Evolutionary conservation across 1,140 invertebrate species (phyloP).

Genomic region (Zaprionus tsacasi): DNA sequence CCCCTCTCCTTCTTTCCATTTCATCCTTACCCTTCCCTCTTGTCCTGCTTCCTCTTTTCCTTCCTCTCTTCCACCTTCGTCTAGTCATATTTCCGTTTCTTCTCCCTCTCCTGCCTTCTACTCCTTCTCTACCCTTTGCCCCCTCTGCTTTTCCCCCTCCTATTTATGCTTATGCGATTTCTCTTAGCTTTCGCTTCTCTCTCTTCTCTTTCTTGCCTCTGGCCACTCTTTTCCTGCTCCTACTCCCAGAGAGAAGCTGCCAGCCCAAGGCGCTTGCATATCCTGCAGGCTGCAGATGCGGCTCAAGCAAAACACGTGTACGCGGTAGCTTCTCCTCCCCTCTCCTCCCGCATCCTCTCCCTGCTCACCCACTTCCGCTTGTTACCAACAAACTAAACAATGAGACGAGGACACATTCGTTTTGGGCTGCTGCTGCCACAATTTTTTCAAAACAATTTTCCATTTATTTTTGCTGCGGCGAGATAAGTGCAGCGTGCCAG

Average conservation of each 20-base stretch:
- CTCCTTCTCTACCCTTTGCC: background rate
- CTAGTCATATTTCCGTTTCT: too few species aligned
- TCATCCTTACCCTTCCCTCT: background rate
- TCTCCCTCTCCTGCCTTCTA: background rate
- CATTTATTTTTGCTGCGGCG: conserved; percentile 2
- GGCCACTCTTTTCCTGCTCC: background rate
- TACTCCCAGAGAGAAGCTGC: background rate
- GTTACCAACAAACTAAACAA: conserved; percentile 39
- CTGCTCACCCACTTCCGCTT: background rate
- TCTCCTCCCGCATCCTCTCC: background rate
- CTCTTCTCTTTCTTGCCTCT: background rate
- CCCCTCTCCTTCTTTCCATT: too few species aligned
- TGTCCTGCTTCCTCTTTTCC: background rate
- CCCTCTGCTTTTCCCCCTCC: background rate
- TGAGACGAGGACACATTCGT: conserved; percentile 29
- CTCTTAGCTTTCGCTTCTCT: background rate
- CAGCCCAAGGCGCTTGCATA: conserved; percentile 14
- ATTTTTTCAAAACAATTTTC: conserved; percentile 36
- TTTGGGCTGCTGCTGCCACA: conserved; percentile 38
- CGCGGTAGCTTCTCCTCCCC: background rate
- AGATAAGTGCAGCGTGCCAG: conserved; percentile 6
- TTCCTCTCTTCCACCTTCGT: too few species aligned
- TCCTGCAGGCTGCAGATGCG: background rate
- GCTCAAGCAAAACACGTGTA: conserved; percentile 3
- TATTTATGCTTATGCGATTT: background rate